These are phyloP conservation scores for Lonchura striata DNA, from an alignment of 2,113 vertebrate species.

Conservation along the genomic window DNA sequence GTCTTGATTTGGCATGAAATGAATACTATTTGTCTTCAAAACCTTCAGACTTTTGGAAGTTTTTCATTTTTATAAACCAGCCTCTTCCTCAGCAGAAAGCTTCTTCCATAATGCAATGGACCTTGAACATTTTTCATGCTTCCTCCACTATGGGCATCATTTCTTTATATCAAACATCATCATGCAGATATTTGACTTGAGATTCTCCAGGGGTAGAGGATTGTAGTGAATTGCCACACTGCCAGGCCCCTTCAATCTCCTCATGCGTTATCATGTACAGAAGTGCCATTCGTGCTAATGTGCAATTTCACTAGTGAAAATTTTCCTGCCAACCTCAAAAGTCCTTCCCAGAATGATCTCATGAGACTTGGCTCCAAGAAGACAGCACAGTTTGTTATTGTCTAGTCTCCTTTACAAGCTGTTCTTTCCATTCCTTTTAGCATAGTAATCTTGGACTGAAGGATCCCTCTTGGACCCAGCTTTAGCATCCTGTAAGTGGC, in stretches of 20 bases:
- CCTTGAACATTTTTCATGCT: background rate
- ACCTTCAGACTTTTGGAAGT: background rate
- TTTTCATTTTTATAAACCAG: background rate
- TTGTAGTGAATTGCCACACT: background rate
- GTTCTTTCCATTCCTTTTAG: background rate
- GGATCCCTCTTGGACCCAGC: background rate
- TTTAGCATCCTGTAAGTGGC: background rate
- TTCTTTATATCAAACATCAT: background rate
- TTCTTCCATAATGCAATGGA: background rate
- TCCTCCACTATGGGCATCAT: background rate
- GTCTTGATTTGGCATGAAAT: background rate
- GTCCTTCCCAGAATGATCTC: conserved; percentile 14
- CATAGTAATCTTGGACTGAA: background rate
- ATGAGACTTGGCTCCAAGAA: background rate
- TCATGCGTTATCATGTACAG: background rate
- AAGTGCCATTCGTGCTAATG: background rate
- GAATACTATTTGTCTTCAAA: background rate
- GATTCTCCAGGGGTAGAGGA: background rate
- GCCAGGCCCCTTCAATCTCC: background rate
- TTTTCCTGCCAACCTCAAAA: background rate
- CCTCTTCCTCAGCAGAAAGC: background rate
- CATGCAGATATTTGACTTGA: background rate
- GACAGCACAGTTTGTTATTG: background rate
- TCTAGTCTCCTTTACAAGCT: background rate
- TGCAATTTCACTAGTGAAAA: background rate